Evolutionary conservation across 2,888 invertebrate species (phyloP), one percentile per base, ranked within the genome.

Genomic region (Chalcosyrphus nemorum): DNA sequence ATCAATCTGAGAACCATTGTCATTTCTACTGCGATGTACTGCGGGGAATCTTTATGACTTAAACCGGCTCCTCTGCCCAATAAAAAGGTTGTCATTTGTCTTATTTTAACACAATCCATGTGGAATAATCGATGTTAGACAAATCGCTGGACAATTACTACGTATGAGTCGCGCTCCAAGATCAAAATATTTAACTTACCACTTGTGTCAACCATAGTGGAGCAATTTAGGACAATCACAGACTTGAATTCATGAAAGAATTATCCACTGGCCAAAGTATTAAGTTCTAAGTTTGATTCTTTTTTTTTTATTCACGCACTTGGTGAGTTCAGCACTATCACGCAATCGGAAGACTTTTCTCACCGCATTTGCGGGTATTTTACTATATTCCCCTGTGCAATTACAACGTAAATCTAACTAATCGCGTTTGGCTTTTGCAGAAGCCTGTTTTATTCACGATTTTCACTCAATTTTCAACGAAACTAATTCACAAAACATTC

Each of bases 401-500:
- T 47, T 41, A 45, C 17, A 19, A 13, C 17, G 24, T 50, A 1
- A 50, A 27, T 27, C 2, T 24, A 57, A 72, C 27, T 45, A 13
- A 13, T 21, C 13, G 13, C 9, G 29, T 57, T 27, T 38, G 7
- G 6, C 6, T 11, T 29, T 11, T 17, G 9, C 2, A 7, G 4
- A 11, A 35, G 5, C 17, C 27, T 6, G 2, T 72, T 61, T 41
- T 6, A 13, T 35, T 50, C 7, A 57, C 19, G 59, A 19, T 50
- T 72, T 78, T 82, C 68, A 61, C 63, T 66, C 2, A 68, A 52
- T 61, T 72, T 56, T 50, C 11, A 43, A 63, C 32, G 47, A 68
- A 57, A 68, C 38, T 56, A 52, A 57, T 74, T 78, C 66, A 78
- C 66, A 63, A 68, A 65, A 80, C 57, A 70, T 38, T 45, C 54